Conservation (phyloP, 2,888 invertebrate genomes). For the Leucophenga maculata region DNA sequence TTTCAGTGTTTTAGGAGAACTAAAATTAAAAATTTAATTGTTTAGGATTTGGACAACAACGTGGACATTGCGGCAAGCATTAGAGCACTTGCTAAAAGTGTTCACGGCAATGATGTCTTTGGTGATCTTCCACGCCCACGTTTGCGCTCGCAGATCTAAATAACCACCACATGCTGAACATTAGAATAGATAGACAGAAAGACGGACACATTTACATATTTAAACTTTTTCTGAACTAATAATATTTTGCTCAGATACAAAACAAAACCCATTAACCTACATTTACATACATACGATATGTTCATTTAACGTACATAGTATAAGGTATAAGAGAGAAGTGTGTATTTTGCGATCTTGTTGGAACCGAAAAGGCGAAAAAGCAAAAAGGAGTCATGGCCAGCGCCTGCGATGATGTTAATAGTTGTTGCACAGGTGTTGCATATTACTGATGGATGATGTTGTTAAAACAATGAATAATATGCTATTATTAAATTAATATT, state of each 20-base stretch:
- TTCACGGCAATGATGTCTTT: conserved; percentile 89
- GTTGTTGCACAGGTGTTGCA: too few species aligned
- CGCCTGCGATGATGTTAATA: too few species aligned
- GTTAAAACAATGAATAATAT: too few species aligned
- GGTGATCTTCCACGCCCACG: conserved; percentile 90
- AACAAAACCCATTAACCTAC: not conserved
- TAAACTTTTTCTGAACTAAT: conserved; percentile 52
- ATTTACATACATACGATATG: not conserved
- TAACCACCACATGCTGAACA: not conserved
- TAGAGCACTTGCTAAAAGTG: conserved; percentile 91
- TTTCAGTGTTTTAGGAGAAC: too few species aligned
- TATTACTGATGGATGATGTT: too few species aligned
- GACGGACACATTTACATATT: conserved; percentile 4
- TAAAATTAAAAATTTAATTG: not conserved
- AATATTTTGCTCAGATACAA: conserved; percentile 59
- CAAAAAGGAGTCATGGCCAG: too few species aligned
- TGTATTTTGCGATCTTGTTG: not conserved
- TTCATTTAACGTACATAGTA: not conserved
- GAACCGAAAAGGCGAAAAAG: too few species aligned
- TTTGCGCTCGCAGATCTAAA: conserved; percentile 86
- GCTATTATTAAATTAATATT: too few species aligned
- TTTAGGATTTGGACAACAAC: conserved; percentile 75
- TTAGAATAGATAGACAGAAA: conserved; percentile 25
- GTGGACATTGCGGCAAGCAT: conserved; percentile 92
- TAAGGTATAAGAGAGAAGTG: not conserved